phyloP scores from a whole-genome alignment of 37 sponge, comb jelly and placozoan species.

The Halichondria panicea region DNA sequence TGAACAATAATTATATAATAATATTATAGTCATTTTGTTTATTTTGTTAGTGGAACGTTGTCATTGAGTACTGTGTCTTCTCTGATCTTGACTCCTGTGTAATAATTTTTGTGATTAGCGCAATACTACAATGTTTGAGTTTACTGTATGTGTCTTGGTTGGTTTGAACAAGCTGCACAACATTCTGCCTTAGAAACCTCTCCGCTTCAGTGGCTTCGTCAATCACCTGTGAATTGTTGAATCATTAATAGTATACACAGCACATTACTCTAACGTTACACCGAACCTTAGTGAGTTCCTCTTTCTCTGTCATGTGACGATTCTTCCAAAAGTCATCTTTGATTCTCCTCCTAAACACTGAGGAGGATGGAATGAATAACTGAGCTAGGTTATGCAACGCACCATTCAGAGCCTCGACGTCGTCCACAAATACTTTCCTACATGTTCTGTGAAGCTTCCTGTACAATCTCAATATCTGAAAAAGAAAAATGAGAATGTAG shows the following conservation, averaged over 20 bases:
- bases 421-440: conserved; percentile 21
- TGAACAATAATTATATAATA: too few species aligned
- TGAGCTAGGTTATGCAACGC: not conserved
- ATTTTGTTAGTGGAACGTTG: conserved; percentile 4
- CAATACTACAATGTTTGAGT: not conserved
- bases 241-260: not conserved
- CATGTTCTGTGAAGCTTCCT: conserved; percentile 24
- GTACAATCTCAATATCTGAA: conserved; percentile 19
- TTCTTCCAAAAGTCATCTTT: conserved; percentile 46
- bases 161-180: conserved; percentile 34
- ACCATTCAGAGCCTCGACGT: conserved; percentile 15
- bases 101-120: not conserved
- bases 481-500: not conserved
- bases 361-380: not conserved
- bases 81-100: conserved; percentile 23
- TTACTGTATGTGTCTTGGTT: conserved; percentile 34
- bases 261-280: not conserved
- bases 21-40: not conserved
- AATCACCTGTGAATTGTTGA: conserved; percentile 29
- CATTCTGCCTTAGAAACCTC: conserved; percentile 12
- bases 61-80: conserved; percentile 24
- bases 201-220: conserved; percentile 21
- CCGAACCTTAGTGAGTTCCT: conserved; percentile 20
- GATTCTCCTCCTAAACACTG: conserved; percentile 28
- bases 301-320: conserved; percentile 29